phyloP scores from a whole-genome alignment of 2,797 vertebrate genomes.

The Sebastiscus tertius region DNA sequence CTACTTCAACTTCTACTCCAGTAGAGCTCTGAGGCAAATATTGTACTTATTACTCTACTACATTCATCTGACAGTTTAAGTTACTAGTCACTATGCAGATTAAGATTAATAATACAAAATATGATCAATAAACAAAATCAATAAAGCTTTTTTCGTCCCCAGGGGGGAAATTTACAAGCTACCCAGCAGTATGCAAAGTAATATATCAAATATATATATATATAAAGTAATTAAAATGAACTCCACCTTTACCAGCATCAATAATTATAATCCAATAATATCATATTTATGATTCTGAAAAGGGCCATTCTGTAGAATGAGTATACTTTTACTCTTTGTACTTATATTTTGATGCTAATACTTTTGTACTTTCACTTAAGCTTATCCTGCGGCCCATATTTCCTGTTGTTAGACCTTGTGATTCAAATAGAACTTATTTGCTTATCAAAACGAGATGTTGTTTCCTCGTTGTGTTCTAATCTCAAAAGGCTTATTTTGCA shows the following conservation, averaged over 20 bases:
- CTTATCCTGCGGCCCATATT: neutral
- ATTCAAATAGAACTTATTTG: neutral
- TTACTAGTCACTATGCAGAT: too few relatives aligned
- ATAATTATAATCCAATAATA: too few relatives aligned
- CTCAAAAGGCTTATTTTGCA: neutral
- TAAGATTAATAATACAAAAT: too few relatives aligned
- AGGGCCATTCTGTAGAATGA: neutral
- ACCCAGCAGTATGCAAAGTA: too few relatives aligned
- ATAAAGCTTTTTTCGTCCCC: too few relatives aligned
- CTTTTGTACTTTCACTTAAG: neutral
- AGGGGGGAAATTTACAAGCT: too few relatives aligned
- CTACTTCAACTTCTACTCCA: too few relatives aligned
- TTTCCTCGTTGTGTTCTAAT: neutral
- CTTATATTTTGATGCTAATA: neutral
- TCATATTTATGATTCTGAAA: neutral
- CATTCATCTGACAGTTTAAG: too few relatives aligned
- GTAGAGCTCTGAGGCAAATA: neutral
- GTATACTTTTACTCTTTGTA: neutral
- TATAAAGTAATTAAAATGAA: too few relatives aligned
- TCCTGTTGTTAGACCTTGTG: neutral
- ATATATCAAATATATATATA: too few relatives aligned
- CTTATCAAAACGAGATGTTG: neutral
- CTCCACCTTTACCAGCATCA: too few relatives aligned
- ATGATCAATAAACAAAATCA: too few relatives aligned
- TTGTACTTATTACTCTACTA: neutral